Base-by-base conservation (phyloP, 2,113 vertebrate species). In the Cichladusa arquata region DNA sequence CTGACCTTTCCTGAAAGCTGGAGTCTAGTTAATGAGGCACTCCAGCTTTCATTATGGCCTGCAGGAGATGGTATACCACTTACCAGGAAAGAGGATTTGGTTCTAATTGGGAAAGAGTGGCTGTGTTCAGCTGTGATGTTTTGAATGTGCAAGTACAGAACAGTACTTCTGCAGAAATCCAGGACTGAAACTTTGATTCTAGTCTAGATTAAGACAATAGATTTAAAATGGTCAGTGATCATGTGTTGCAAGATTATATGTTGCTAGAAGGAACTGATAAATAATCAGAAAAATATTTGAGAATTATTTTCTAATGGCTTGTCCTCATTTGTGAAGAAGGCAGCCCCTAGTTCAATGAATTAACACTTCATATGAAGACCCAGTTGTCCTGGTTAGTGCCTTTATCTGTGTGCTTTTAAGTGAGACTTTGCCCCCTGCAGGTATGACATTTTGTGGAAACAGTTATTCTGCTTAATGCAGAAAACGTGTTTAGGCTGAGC, bases 211-310 rank as follows among this genome's bases (percentile, higher is more conserved):
- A 60, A 89, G 40, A 53, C 53, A 69, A 33, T 23, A 53, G 12
- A 64, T 56, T 64, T 24, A 82, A 60, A 87, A 67, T 64, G 67
- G 31, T 45, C 14, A 48, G 5, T 38, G 57, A 44, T 81, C 1
- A 0, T 60, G 23, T 73, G 47, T 19, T 71, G 54, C 17, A 86
- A 58, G 66, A 66, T 53, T 45, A 61, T 0, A 0, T 36, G 13
- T 77, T 82, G 33, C 58, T 40, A 18, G 71, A 85, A 83, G 29
- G 38, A 88, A 42, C 50, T 50, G 50, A 20, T 77, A 72, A 93
- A 72, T 80, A 86, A 73, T 86, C 42, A 72, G 66, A 91, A 82
- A 19, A 33, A 53, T 77, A 47, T 88, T 38, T 77, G 62, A 58
- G 38, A 65, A 23, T 77, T 86, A 29, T 44, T 81, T 89, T 88